These are phyloP conservation scores for Zhengitettix transpicula DNA, from an alignment of 2,888 invertebrate genomes.

Conservation along the genomic window DNA sequence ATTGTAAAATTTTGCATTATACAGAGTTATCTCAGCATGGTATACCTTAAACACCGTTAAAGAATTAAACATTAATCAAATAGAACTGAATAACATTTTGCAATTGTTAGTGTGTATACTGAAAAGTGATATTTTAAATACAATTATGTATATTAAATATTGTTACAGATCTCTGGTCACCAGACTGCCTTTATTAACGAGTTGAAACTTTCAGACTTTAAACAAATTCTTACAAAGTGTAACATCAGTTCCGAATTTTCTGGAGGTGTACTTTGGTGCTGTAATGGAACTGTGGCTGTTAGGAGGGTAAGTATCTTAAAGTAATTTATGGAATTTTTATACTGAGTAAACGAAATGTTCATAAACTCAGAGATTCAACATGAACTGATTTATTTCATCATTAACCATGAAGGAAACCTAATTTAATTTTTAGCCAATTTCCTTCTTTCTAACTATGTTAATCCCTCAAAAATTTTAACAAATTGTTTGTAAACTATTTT, in stretches of 20 bases:
- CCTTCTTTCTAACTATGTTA: background rate
- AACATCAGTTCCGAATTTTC: slow-evolving; percentile 75
- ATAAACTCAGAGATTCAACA: no score
- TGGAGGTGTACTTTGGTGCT: slow-evolving; percentile 86
- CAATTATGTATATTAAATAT: no score
- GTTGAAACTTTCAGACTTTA: slow-evolving; percentile 81
- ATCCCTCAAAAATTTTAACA: background rate
- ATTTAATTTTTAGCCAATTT: background rate
- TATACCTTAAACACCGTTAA: no score
- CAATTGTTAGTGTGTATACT: no score
- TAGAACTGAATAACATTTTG: no score
- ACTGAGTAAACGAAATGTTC: no score
- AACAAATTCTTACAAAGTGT: slow-evolving; percentile 55
- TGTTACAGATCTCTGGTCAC: slow-evolving; percentile 39
- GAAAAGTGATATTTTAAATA: no score
- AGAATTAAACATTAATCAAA: no score
- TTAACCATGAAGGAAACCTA: background rate
- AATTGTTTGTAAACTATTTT: slow-evolving; percentile 22
- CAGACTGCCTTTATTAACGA: slow-evolving; percentile 85
- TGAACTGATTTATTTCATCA: background rate
- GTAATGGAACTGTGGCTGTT: slow-evolving; percentile 77
- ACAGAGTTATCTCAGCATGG: no score
- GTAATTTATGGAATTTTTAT: background rate
- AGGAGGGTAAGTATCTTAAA: slow-evolving; percentile 42
- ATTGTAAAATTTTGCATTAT: no score